Conservation (phyloP, 2,888 invertebrate genomes). For the Hololepta plana region DNA sequence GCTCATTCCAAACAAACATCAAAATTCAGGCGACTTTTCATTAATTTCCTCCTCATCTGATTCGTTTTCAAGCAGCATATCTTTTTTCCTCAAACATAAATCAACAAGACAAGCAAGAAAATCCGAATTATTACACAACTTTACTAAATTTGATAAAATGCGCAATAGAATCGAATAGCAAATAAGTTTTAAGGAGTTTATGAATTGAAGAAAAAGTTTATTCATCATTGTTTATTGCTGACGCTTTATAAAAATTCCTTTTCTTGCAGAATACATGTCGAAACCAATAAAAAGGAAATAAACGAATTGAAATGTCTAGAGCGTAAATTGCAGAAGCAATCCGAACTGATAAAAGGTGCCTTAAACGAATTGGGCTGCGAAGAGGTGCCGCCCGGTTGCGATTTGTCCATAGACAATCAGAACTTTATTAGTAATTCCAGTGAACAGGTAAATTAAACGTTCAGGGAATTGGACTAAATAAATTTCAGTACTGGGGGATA, state of each 20-base stretch:
- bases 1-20: no score
- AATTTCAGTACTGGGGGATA: conserved; percentile 4
- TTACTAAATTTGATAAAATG: no score
- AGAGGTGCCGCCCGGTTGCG: conserved; percentile 72
- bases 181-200: no score
- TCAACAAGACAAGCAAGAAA: no score
- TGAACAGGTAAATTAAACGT: conserved; percentile 36
- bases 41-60: no score
- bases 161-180: no score
- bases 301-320: conserved; percentile 68
- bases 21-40: no score
- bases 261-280: conserved; percentile 15
- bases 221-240: conserved; percentile 7
- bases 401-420: conserved; percentile 40
- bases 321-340: conserved; percentile 62
- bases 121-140: no score
- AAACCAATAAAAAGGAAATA: conserved; percentile 41
- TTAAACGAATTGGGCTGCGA: conserved; percentile 75
- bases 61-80: no score
- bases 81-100: no score
- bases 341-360: conserved; percentile 70
- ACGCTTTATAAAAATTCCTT: conserved; percentile 10
- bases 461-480: not conserved
- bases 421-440: conserved; percentile 44
- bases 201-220: no score